Conservation (phyloP, 2,888 invertebrate genomes). For the Sphaeridia pumilis region DNA sequence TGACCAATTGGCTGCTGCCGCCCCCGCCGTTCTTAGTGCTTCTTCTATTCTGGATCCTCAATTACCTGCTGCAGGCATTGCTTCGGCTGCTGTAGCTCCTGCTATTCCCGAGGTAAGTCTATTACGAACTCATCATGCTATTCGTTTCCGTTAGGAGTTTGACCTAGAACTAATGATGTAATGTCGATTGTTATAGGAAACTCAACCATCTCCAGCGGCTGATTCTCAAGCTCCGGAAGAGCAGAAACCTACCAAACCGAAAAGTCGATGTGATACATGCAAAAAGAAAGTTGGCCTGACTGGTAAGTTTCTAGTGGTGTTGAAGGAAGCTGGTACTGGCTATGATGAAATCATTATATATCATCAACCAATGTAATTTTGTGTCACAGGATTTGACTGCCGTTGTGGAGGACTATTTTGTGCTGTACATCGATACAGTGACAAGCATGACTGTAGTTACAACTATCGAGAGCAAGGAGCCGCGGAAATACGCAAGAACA, state of each 20-base stretch:
- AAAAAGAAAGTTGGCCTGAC: slow-evolving; percentile 99
- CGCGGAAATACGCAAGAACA: slow-evolving; percentile 96
- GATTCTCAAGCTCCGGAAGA: slow-evolving; percentile 4
- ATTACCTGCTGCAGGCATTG: too few relatives aligned
- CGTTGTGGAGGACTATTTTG: slow-evolving; percentile 97
- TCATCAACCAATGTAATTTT: too few relatives aligned
- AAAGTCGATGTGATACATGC: slow-evolving; percentile 94
- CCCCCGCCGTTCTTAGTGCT: neutral
- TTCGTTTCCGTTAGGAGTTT: too few relatives aligned
- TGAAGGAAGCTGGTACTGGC: too few relatives aligned
- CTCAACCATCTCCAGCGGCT: too few relatives aligned
- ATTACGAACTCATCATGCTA: too few relatives aligned
- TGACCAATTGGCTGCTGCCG: neutral
- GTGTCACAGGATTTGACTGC: slow-evolving; percentile 98
- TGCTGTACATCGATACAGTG: slow-evolving; percentile 96
- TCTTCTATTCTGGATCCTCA: slow-evolving; percentile 2
- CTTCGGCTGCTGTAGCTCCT: slow-evolving; percentile 1
- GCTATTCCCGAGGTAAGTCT: neutral
- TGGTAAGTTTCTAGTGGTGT: too few relatives aligned
- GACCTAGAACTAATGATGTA: too few relatives aligned
- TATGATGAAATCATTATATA: too few relatives aligned
- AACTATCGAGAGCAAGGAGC: slow-evolving; percentile 96
- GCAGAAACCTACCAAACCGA: slow-evolving; percentile 53
- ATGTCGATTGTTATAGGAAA: too few relatives aligned
- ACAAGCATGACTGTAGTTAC: slow-evolving; percentile 97